Conservation (phyloP, 2,113 vertebrate genomes). For the Lycocorax pyrrhopterus region DNA sequence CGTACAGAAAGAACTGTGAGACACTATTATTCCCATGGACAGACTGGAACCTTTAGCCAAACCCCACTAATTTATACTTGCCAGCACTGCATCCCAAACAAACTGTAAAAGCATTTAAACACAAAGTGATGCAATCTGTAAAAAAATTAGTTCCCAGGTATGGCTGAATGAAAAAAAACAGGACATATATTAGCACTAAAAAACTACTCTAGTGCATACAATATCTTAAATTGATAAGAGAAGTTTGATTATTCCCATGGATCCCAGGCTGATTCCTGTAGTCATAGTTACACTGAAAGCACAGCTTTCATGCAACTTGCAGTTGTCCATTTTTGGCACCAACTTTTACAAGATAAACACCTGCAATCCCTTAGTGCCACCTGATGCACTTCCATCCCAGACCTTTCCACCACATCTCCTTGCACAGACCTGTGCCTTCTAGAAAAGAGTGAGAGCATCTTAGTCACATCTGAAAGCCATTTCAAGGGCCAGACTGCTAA, state of each 20-base stretch:
- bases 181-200: not conserved
- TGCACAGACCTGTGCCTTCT: not conserved
- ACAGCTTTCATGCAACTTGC: not conserved
- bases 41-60: not conserved
- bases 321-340: not conserved
- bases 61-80: not conserved
- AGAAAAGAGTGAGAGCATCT: not conserved
- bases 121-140: not conserved
- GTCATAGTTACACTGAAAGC: slow-evolving; percentile 26
- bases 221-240: not conserved
- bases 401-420: not conserved
- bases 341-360: not conserved
- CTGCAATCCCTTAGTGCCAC: not conserved
- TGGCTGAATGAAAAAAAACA: not conserved
- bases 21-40: not conserved
- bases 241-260: not conserved
- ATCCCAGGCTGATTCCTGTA: not conserved
- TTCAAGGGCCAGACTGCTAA: not conserved
- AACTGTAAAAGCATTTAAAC: not conserved
- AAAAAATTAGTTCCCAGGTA: not conserved
- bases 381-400: not conserved
- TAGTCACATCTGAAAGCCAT: not conserved
- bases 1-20: not conserved
- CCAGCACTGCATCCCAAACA: not conserved
- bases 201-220: not conserved